A percentile compares a stretch with the other conserved stretches of the same genome.
Conservation (phyloP, 2,797 vertebrate species). For the Strix occidentalis region DNA sequence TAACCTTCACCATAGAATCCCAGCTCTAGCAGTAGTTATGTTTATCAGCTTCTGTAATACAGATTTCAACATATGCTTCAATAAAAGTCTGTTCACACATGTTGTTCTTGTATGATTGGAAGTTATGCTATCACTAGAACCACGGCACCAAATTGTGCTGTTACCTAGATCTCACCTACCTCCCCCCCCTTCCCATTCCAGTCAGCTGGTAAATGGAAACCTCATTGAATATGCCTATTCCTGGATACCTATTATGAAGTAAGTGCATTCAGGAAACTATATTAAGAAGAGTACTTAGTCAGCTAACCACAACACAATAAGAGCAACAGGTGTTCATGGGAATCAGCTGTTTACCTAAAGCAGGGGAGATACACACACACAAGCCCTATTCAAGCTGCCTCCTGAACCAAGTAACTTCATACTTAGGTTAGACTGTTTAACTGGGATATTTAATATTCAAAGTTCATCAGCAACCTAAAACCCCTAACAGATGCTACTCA, state of each 20-base stretch:
- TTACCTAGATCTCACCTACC: background rate
- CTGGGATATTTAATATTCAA: slow-evolving; percentile 20
- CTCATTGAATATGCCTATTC: background rate
- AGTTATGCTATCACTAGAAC: background rate
- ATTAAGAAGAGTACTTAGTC: background rate
- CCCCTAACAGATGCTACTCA: slow-evolving; percentile 20
- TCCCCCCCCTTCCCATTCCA: background rate
- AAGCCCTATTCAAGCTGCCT: background rate
- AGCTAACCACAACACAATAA: background rate
- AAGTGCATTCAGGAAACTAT: slow-evolving; percentile 14
- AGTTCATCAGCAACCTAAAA: slow-evolving; percentile 22
- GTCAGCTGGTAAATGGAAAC: slow-evolving; percentile 16
- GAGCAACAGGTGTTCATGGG: slow-evolving; percentile 3
- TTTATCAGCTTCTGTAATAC: background rate
- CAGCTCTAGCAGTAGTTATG: background rate
- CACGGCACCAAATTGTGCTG: background rate
- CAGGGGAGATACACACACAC: background rate
- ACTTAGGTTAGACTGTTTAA: background rate
- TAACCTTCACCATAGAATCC: background rate
- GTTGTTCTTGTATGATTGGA: background rate
- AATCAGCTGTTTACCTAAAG: slow-evolving; percentile 18
- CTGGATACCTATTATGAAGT: background rate
- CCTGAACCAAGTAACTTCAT: slow-evolving; percentile 25
- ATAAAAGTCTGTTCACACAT: background rate
- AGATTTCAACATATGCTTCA: background rate